These are phyloP conservation scores for Holcopasites calliopsidis DNA, from an alignment of 1,140 invertebrate species.

Conservation along the genomic window DNA sequence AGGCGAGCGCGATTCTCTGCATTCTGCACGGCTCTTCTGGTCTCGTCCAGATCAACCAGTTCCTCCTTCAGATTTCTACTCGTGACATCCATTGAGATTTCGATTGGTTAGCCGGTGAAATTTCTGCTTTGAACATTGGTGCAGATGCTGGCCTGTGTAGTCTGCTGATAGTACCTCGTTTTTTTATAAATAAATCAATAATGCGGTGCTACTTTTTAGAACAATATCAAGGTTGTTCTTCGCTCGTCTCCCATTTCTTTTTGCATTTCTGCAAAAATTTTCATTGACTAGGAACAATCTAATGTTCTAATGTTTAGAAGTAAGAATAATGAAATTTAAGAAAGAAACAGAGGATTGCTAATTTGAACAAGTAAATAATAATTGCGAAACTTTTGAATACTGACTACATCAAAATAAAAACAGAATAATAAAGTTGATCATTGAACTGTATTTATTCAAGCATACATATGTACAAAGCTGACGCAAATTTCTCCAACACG, in stretches of 20 bases:
- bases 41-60: constrained; percentile 30
- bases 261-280: no score
- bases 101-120: not conserved
- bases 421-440: no score
- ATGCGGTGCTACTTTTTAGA: no score
- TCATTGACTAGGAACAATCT: no score
- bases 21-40: constrained; percentile 38
- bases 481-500: not conserved
- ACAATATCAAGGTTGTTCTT: no score
- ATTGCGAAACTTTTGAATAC: not conserved
- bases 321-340: no score
- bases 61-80: not conserved
- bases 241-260: no score
- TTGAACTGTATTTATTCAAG: not conserved
- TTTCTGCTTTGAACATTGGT: not conserved
- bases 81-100: constrained; percentile 29
- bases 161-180: no score
- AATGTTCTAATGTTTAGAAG: no score
- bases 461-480: not conserved
- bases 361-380: no score
- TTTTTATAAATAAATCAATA: not conserved
- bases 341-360: no score
- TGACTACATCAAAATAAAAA: no score
- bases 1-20: constrained; percentile 25
- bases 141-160: not conserved